Evolutionary conservation across 37 sponge, comb jelly and placozoan genomes (phyloP).

Genomic region (Halichondria panicea): DNA sequence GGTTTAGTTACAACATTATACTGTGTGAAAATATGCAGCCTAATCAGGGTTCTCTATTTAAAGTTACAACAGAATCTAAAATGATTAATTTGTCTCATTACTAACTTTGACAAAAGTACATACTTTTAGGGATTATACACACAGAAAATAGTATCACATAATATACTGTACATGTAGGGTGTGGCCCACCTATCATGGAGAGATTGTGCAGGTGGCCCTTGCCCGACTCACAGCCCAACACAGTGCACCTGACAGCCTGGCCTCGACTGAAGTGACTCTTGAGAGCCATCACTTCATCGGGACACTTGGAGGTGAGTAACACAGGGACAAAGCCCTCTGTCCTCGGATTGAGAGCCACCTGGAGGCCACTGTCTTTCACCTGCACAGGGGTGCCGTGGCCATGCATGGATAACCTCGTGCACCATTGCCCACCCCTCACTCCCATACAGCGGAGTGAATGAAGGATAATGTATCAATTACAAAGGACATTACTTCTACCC

Average conservation of each 20-base stretch:
- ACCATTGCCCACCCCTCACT: too few relatives aligned
- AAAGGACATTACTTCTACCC: too few relatives aligned
- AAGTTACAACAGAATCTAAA: too few relatives aligned
- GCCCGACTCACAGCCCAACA: constrained; percentile 12
- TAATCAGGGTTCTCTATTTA: too few relatives aligned
- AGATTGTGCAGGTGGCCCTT: background rate
- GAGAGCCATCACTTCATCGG: constrained; percentile 16
- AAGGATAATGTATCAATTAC: too few relatives aligned
- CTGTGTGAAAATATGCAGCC: too few relatives aligned
- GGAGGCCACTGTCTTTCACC: constrained; percentile 18
- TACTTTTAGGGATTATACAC: background rate
- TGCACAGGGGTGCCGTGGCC: background rate
- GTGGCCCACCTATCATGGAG: constrained; percentile 29
- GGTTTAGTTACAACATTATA: too few relatives aligned
- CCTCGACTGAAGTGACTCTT: constrained; percentile 40
- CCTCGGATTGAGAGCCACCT: constrained; percentile 8
- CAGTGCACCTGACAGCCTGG: constrained; percentile 42
- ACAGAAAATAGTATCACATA: background rate
- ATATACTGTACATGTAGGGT: background rate
- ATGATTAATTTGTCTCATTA: too few relatives aligned
- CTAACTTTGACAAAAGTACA: too few relatives aligned
- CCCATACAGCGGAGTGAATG: too few relatives aligned
- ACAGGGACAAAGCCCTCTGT: constrained; percentile 15
- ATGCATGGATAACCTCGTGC: background rate
- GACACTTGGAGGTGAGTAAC: background rate